Conservation (phyloP, 2,797 vertebrate species). For the Intellagama lesueurii region DNA sequence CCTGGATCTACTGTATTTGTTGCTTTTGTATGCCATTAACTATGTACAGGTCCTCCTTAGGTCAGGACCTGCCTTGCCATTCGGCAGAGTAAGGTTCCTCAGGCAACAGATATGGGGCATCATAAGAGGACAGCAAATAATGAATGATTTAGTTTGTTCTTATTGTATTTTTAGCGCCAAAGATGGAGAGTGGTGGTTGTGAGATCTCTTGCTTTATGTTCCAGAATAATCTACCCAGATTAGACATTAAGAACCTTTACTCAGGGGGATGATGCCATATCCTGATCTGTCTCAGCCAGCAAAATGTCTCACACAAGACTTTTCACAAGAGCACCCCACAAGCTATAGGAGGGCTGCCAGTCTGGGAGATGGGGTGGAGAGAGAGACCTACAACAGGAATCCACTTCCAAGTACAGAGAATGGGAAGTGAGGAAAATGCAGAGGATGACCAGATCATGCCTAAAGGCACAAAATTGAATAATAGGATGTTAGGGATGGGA, state of each 20-base stretch:
- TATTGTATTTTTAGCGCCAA: neutral
- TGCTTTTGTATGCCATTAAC: neutral
- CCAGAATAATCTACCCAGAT: too few species aligned
- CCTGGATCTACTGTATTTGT: too few species aligned
- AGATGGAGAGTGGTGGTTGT: neutral
- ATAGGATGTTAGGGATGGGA: neutral
- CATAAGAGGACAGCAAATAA: neutral
- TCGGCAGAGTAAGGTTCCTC: too few species aligned
- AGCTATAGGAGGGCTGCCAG: too few species aligned
- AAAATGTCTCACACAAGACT: too few species aligned
- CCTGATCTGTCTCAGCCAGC: too few species aligned
- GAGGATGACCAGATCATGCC: neutral
- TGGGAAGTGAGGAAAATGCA: neutral
- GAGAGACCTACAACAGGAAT: neutral
- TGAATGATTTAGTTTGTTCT: neutral
- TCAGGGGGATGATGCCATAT: too few species aligned
- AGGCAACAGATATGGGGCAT: neutral
- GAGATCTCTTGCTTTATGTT: too few species aligned
- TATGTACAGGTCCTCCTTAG: too few species aligned
- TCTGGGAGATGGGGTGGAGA: neutral
- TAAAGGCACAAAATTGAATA: neutral
- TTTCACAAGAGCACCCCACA: too few species aligned
- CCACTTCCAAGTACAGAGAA: neutral
- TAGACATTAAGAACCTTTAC: too few species aligned
- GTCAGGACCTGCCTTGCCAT: too few species aligned